Evolutionary conservation across 2,888 invertebrate species (phyloP), one percentile per base, ranked within the genome.

Genomic region (Dinocampus coccinellae): DNA sequence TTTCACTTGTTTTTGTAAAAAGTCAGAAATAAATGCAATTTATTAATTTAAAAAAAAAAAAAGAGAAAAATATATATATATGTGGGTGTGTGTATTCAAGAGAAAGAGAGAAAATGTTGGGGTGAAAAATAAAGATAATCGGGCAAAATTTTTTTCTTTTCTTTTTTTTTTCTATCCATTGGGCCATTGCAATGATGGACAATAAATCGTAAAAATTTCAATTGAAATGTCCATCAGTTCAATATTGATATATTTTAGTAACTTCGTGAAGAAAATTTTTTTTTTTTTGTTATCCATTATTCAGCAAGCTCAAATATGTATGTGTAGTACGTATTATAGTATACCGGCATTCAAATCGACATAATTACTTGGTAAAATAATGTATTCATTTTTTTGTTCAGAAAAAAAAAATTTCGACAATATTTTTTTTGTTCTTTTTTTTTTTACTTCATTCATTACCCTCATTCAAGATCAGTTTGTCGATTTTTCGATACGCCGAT

Each of bases 271-370:
- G 80, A 81, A 81, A 80, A 78, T 77, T 13, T n/a, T 77, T 16
- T 22, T 34, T 53, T 61, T 66, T 65, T 26, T 24, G 74, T 81
- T 82, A 81, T 78, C 79, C 77, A 78, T 42, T 70, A 83, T 80
- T 81, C 83, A 83, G 83, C 83, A 84, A 84, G 84, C 83, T 84
- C 84, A 82, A 84, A 81, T 83, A 82, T 79, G 76, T 78, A 79
- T 81, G 79, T 81, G 79, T 81, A 81, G 61, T 72, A 55, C 39
- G 73, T 62, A 68, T 68, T 63, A 68, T 68, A 69, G 75, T 74
- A 76, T 72, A 76, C 73, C 73, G 73, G 75, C 72, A 72, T 73
- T 76, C 72, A 72, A 73, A 74, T 71, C 69, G 70, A 69, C 65
- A 71, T 47, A 39, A 70, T 69, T 70, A 72, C 16, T 67, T 58